Evolutionary conservation across 2,113 vertebrate genomes (phyloP), one percentile per base, ranked within the genome.

Genomic region (Xyrauchen texanus): DNA sequence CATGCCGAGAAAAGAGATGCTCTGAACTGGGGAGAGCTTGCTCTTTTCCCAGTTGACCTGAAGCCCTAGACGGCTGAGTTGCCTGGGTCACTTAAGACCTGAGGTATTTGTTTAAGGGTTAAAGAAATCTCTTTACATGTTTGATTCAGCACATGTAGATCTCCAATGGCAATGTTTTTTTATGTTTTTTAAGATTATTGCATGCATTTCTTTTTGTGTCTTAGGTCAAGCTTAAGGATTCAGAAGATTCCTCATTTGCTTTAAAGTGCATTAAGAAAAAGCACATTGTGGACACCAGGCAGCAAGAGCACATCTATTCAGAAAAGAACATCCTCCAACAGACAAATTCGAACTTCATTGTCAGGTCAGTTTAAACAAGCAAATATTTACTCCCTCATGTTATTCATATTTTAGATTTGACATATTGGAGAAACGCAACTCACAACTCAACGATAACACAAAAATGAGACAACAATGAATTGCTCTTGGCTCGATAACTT

Each of bases 241-340:
- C 74, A 65, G 96, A 96, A 81, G 93, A 95, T 0, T 49, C 85
- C 8, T 90, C 95, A 4, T 98, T 98, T 89, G 96, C 97, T 62
- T 93, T 98, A 90, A 98, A 98, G 83, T 96, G 95, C 71, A 96
- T 98, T 61, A 96, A 94, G 89, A 98, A 98, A 89, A 95, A 94
- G 62, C 96, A 96, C 1, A 85, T 98, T 0, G 96, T 98, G 46
- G 96, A 98, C 71, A 96, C 94, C 0, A 95, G 95, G 12, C 97
- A 98, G 58, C 96, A 98, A 64, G 96, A 97, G 60, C 96, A 98
- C 8, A 90, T 98, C 77, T 97, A 96, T 87, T 97, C 96, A 0
- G 96, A 98, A 81, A 98, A 97, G 89, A 93, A 91, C 83, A 96
- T 98, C 77, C 92, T 98, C 0, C 94, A 95, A 84, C 93, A 96